Conservation (phyloP, 2,797 vertebrate species). For the Periparus ater region DNA sequence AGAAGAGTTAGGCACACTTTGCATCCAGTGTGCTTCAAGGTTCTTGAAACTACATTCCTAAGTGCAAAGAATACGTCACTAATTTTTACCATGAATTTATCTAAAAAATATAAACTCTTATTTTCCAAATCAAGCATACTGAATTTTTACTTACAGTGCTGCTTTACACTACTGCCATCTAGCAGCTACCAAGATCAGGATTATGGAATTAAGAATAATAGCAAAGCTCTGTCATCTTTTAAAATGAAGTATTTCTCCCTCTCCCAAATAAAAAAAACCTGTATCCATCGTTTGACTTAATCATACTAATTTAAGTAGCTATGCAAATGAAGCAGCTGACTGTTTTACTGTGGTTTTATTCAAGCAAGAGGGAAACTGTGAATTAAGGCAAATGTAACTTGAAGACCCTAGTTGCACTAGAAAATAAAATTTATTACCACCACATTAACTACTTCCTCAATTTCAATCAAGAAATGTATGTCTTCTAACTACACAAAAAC, state of each 20-base stretch:
- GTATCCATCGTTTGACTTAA: accelerated
- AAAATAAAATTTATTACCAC: background rate
- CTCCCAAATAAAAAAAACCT: background rate
- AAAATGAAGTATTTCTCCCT: background rate
- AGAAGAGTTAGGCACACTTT: background rate
- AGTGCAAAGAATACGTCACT: background rate
- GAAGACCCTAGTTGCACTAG: background rate
- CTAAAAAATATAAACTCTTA: background rate
- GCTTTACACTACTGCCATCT: slow-evolving; percentile 61
- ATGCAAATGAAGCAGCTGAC: background rate
- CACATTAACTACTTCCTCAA: background rate
- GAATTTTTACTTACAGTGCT: background rate
- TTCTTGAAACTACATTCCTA: background rate
- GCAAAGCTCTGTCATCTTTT: background rate
- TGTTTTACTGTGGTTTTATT: background rate
- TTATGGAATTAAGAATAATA: background rate
- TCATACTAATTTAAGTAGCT: background rate
- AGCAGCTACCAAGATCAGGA: background rate
- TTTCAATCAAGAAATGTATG: background rate
- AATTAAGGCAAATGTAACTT: background rate
- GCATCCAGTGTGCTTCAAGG: background rate
- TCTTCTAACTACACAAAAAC: background rate
- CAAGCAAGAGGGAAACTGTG: background rate
- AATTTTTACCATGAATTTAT: background rate
- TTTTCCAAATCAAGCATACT: background rate